Conservation (phyloP, 2,888 invertebrate genomes). For the Eretmocerus hayati region DNA sequence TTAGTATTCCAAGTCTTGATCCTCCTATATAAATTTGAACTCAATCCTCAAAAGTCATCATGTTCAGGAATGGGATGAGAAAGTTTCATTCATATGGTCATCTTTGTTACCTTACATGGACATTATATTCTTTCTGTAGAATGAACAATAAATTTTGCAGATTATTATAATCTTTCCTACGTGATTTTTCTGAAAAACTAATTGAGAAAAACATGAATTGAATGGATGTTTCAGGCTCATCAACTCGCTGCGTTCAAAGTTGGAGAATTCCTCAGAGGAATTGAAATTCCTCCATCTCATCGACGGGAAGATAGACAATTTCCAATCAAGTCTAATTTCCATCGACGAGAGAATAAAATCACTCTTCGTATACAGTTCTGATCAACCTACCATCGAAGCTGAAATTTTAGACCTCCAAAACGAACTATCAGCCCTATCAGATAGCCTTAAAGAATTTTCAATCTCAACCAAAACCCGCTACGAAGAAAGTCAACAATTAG, state of each 20-base stretch:
- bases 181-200: too few relatives aligned
- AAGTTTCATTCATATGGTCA: too few relatives aligned
- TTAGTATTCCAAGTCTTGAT: too few relatives aligned
- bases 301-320: constrained; percentile 62
- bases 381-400: constrained; percentile 58
- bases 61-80: too few relatives aligned
- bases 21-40: too few relatives aligned
- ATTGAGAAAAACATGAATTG: background rate
- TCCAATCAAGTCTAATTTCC: constrained; percentile 62
- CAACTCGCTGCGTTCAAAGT: constrained; percentile 69
- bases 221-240: constrained; percentile 59
- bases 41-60: too few relatives aligned
- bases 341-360: constrained; percentile 31
- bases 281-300: constrained; percentile 69
- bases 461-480: constrained; percentile 46
- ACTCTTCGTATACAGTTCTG: constrained; percentile 72
- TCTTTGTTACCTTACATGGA: too few relatives aligned
- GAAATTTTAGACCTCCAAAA: constrained; percentile 54
- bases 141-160: background rate
- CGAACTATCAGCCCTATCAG: constrained; percentile 34
- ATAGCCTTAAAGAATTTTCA: constrained; percentile 39
- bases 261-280: constrained; percentile 66
- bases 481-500: constrained; percentile 45
- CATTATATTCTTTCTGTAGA: too few relatives aligned
- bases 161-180: too few relatives aligned